Percentiles rank a stretch among this genome's conserved stretches.
Evolutionary conservation across 2,888 invertebrate genomes (phyloP).

Genomic region (Peribatodes rhomboidaria): DNA sequence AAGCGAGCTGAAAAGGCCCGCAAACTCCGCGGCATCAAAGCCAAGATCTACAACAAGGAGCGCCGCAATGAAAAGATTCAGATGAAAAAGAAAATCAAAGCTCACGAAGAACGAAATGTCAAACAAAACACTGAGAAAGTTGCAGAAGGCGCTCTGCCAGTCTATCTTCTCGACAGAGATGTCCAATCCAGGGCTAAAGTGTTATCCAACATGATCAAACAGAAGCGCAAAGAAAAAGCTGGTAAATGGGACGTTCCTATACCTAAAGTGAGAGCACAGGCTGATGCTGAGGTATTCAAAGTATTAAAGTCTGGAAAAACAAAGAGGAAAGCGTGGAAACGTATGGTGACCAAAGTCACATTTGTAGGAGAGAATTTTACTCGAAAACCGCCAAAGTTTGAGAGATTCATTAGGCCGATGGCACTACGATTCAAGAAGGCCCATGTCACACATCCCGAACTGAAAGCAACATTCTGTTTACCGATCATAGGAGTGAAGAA

Average conservation of each 20-base stretch:
- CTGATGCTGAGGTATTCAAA: conserved; percentile 98
- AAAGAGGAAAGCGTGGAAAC: conserved; percentile 98
- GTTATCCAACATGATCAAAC: conserved; percentile 99
- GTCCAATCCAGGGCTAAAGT: conserved; percentile 97
- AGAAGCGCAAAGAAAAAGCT: conserved; percentile 99
- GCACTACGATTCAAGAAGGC: conserved; percentile 98
- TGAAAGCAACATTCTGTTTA: conserved; percentile 98
- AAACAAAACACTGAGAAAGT: conserved; percentile 94
- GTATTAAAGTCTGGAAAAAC: conserved; percentile 96
- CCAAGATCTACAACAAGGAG: conserved; percentile 98
- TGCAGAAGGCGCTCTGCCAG: conserved; percentile 97
- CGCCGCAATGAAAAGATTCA: conserved; percentile 99
- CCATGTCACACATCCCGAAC: conserved; percentile 99
- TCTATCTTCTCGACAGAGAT: conserved; percentile 98
- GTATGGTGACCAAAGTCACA: conserved; percentile 99
- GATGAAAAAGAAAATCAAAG: conserved; percentile 99
- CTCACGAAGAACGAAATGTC: conserved; percentile 97
- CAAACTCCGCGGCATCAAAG: conserved; percentile 97
- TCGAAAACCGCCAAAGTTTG: conserved; percentile 99
- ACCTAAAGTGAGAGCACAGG: conserved; percentile 98
- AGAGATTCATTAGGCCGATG: conserved; percentile 99
- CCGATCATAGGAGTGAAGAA: conserved; percentile 99
- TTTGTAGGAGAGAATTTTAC: conserved; percentile 99
- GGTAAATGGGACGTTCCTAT: conserved; percentile 99
- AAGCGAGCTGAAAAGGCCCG: conserved; percentile 96